Conservation (phyloP, 2,888 invertebrate genomes). For the Clusia tigrina region DNA sequence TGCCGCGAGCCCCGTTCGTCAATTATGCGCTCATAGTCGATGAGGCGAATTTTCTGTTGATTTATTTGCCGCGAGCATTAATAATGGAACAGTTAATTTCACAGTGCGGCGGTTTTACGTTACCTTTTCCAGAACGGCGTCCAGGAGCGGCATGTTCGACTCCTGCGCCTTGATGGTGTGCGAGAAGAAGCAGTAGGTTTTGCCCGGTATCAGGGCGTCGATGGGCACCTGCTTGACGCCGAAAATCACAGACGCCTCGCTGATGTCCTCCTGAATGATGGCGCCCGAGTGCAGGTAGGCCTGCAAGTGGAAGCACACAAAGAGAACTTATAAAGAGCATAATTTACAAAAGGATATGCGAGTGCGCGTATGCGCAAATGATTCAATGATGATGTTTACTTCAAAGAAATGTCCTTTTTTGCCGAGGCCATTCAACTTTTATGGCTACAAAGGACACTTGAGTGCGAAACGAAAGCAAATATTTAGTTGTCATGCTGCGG, state of each 20-base stretch:
- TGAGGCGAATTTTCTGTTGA: slow-evolving; percentile 81
- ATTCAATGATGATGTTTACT: no score
- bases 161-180: slow-evolving; percentile 99
- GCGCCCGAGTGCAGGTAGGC: slow-evolving; percentile 94
- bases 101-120: slow-evolving; percentile 25
- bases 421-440: no score
- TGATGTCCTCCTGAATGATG: slow-evolving; percentile 92
- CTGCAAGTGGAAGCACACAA: slow-evolving; percentile 64
- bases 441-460: no score
- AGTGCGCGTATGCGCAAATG: no score
- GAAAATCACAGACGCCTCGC: slow-evolving; percentile 94
- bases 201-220: slow-evolving; percentile 90
- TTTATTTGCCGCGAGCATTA: not conserved
- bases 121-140: slow-evolving; percentile 89
- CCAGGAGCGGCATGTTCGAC: slow-evolving; percentile 95
- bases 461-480: no score
- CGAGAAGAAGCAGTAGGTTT: slow-evolving; percentile 98
- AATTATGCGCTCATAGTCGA: slow-evolving; percentile 97
- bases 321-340: no score
- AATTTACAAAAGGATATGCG: no score
- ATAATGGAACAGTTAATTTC: slow-evolving; percentile 2
- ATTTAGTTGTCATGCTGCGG: no score
- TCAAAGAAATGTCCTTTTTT: no score
- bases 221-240: slow-evolving; percentile 91
- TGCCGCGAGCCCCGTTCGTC: slow-evolving; percentile 88